These are phyloP conservation scores for Anoplolepis gracilipes DNA, from an alignment of 1,140 invertebrate species.

Conservation along the genomic window DNA sequence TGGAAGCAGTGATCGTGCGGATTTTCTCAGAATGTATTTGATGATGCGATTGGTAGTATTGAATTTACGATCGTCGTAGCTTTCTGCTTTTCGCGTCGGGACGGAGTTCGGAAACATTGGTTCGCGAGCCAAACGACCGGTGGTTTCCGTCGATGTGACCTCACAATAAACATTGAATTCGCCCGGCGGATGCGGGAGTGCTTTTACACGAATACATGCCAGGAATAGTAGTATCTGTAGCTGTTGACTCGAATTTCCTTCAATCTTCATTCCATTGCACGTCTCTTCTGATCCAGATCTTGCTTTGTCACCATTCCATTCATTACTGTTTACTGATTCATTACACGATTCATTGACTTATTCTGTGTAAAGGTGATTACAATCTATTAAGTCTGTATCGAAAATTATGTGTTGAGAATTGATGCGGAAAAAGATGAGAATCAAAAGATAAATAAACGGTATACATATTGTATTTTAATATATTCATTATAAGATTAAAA, in stretches of 20 bases:
- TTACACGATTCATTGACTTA: not conserved
- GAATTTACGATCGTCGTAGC: constrained; percentile 8
- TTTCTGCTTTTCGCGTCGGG: not conserved
- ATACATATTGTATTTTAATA: not conserved
- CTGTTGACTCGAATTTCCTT: constrained; percentile 31
- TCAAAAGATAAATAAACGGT: not conserved
- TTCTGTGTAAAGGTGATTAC: not conserved
- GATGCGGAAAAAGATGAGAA: not conserved
- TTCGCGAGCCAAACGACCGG: constrained; percentile 31
- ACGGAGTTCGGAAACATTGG: constrained; percentile 15
- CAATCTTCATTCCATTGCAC: constrained; percentile 23
- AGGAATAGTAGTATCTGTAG: not conserved
- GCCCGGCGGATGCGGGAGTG: not conserved
- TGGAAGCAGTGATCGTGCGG: too few species aligned
- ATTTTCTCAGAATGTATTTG: not conserved
- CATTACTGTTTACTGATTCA: constrained; percentile 8
- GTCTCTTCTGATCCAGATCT: constrained; percentile 4
- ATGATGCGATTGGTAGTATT: not conserved
- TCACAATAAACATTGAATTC: constrained; percentile 35
- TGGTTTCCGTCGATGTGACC: constrained; percentile 11
- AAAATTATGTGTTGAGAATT: not conserved
- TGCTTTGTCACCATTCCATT: constrained; percentile 11
- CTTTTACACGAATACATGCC: constrained; percentile 21
- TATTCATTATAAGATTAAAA: not conserved
- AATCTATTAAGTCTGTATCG: not conserved